Base-by-base conservation (phyloP, 2,888 invertebrate species). In the Toxonevra muliebris region DNA sequence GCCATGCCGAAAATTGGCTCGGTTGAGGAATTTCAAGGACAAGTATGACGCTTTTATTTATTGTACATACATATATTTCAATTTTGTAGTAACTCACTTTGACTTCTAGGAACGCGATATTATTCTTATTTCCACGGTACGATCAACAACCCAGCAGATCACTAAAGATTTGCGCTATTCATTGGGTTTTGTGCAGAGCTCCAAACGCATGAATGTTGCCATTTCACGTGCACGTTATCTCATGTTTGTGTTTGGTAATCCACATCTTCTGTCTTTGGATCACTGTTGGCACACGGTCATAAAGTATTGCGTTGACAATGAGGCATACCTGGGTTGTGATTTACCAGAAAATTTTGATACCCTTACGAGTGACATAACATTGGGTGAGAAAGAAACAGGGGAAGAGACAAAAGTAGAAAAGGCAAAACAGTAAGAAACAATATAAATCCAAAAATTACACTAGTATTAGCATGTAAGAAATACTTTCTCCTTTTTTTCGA, bases 1-100 rank as follows among this genome's bases (percentile, higher is more conserved):
- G 69, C 70, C 1, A 78, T 83, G 75, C 90, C 92, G 57, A 89
- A 93, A 87, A 88, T 94, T 52, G 94, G 93, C 0, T 91, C 92
- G 4, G 93, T 94, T 1, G 94, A 95, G 84, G 94, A 94, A 79
- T 94, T 94, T 79, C 95, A 95, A 85, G 94, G 94, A 1, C 93
- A 93, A 82, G 94, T 95, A 81, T 87, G 69, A 61, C 13, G 19
- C 12, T 42, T 59, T 41, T 42, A 59, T 17, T 8, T 7, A 50
- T 2, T 10, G 2, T 53, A 11, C 17, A 40, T 43, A n/a, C 12
- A n/a, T n/a, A 41, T 45, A 17, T 52, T 13, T n/a, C n/a, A n/a
- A 55, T 12, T 48, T 52, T 17, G 20, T 43, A n/a, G 53, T 17
- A 50, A 73, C n/a, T 60, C 10, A 41, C 9, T 1, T 9, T 41